Conservation (phyloP, 1,140 invertebrate species). For the Pomacea maculata region DNA sequence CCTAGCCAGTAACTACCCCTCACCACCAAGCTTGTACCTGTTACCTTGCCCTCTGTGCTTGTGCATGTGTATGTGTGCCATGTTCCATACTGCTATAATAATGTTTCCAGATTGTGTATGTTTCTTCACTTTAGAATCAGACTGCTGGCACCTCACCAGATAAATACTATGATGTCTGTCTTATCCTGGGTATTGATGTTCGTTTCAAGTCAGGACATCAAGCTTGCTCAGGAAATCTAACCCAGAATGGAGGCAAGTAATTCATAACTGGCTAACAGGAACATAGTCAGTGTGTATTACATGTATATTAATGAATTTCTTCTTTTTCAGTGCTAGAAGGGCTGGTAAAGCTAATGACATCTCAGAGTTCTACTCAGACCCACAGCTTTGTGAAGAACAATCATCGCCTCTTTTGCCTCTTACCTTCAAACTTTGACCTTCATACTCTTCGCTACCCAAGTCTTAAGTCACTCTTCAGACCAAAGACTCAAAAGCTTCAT, state of each 20-base stretch:
- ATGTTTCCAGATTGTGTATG: no score
- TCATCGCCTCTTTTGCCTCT: conserved; percentile 27
- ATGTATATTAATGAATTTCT: neutral
- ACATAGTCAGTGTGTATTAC: no score
- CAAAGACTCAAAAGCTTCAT: conserved; percentile 35
- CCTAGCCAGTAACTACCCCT: no score
- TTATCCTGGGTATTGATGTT: neutral
- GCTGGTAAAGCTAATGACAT: neutral
- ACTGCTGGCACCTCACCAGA: conserved; percentile 11
- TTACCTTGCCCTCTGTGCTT: no score
- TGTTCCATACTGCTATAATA: no score
- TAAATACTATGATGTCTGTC: neutral
- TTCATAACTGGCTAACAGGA: no score
- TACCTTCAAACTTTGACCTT: conserved; percentile 25
- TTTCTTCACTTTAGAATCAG: neutral
- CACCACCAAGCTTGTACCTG: no score
- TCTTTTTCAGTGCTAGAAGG: conserved; percentile 13
- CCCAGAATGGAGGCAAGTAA: no score
- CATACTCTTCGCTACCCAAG: conserved; percentile 29
- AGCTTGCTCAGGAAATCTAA: no score
- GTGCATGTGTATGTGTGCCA: no score
- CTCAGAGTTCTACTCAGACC: neutral
- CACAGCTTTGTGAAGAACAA: conserved; percentile 27
- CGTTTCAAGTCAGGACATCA: neutral
- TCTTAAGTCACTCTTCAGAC: conserved; percentile 20